phyloP scores from a whole-genome alignment of 1,140 invertebrate species.

The Philopotamus ludificatus region DNA sequence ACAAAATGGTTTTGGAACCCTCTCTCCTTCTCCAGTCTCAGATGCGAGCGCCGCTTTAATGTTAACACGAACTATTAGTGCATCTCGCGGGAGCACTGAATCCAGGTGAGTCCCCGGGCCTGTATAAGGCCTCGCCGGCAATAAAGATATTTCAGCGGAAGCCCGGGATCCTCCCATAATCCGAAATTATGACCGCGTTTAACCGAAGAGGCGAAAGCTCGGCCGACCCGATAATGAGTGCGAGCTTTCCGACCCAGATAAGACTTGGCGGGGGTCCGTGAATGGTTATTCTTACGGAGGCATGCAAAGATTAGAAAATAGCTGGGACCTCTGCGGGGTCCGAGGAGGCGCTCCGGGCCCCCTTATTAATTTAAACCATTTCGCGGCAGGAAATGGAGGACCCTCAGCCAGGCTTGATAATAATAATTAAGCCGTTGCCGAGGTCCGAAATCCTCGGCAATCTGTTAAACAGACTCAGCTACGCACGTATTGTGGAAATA shows the following conservation, averaged over 20 bases:
- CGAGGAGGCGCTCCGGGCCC: not conserved
- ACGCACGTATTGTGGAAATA: no score
- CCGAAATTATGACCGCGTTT: slow-evolving; percentile 4
- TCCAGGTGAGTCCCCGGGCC: not conserved
- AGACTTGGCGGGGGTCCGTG: not conserved
- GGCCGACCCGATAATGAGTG: slow-evolving; percentile 5
- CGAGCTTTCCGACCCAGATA: slow-evolving; percentile 9
- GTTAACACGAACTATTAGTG: slow-evolving; percentile 4
- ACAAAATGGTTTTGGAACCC: no score
- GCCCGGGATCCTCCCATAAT: not conserved
- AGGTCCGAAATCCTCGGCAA: no score
- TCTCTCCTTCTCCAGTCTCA: not conserved
- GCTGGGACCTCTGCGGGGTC: not conserved
- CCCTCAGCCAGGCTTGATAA: not conserved
- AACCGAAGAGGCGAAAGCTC: not conserved
- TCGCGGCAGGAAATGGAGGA: not conserved
- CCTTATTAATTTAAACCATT: not conserved
- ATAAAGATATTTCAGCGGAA: slow-evolving; percentile 7
- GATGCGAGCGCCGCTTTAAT: not conserved
- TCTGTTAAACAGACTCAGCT: no score
- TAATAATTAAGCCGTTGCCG: not conserved
- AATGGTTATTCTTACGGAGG: slow-evolving; percentile 1
- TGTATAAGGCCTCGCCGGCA: not conserved
- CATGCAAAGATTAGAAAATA: slow-evolving; percentile 8
- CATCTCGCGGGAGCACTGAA: not conserved